A percentile compares a stretch with the other conserved stretches of the same genome.
Evolutionary conservation across 2,888 invertebrate species (phyloP).

Genomic region (Busseola fusca): DNA sequence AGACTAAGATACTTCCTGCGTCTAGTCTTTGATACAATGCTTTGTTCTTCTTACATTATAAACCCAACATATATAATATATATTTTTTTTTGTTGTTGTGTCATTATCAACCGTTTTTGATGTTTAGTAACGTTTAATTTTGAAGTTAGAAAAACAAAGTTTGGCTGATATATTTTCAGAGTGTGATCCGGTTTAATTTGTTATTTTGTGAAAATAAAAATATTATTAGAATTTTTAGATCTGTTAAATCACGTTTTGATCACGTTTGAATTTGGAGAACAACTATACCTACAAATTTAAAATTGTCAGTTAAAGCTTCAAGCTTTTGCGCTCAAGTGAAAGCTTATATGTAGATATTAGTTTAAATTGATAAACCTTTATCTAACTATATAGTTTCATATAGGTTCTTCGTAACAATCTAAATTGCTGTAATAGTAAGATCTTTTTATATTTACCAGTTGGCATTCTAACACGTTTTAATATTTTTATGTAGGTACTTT

Average conservation of each 20-base stretch:
- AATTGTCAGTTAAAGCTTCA: not conserved
- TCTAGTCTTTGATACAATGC: not conserved
- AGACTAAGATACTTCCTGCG: not conserved
- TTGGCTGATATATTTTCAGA: not conserved
- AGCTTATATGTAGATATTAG: not conserved
- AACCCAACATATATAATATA: not conserved
- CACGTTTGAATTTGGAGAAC: not conserved
- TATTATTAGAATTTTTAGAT: not conserved
- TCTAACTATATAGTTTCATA: conserved; percentile 2
- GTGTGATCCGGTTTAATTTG: not conserved
- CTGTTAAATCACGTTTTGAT: not conserved
- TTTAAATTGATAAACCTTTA: not conserved
- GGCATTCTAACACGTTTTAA: not conserved
- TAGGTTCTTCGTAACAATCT: not conserved
- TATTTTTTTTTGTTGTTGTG: too few species aligned
- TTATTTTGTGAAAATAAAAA: not conserved
- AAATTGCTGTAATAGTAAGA: not conserved
- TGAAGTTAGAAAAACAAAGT: not conserved
- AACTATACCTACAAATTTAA: not conserved
- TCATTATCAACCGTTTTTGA: not conserved
- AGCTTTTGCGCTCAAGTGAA: not conserved
- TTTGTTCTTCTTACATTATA: not conserved
- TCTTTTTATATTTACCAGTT: not conserved
- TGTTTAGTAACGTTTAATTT: not conserved
- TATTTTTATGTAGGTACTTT: too few species aligned